Conservation (phyloP, 2,113 vertebrate genomes). For the Dasypus novemcinctus region DNA sequence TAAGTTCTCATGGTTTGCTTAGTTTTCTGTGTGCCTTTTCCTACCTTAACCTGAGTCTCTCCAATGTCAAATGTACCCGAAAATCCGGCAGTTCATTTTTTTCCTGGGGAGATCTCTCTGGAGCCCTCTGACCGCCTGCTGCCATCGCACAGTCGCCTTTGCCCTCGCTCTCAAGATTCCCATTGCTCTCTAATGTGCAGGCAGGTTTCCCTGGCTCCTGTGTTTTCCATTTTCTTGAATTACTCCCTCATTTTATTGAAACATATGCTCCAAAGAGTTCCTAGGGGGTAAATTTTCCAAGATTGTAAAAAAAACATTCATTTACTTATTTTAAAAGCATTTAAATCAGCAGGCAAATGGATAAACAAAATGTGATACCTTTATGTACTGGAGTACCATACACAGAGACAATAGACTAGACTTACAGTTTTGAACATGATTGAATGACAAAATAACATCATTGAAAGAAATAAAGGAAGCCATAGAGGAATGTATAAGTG, state of each 20-base stretch:
- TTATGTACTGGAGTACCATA: neutral
- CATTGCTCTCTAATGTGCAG: neutral
- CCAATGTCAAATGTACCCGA: neutral
- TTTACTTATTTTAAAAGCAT: neutral
- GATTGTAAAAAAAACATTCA: neutral
- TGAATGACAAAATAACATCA: neutral
- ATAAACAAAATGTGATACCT: too few relatives aligned
- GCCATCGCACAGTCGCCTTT: too few relatives aligned
- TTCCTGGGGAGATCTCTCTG: neutral
- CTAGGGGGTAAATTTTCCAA: neutral
- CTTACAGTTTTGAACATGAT: neutral
- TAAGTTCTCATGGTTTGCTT: neutral
- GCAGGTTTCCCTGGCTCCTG: neutral
- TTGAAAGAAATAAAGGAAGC: neutral
- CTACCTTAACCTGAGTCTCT: neutral
- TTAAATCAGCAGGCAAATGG: neutral
- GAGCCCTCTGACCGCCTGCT: neutral
- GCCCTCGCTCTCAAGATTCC: neutral
- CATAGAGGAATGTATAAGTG: neutral
- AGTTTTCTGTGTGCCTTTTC: neutral
- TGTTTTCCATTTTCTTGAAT: neutral
- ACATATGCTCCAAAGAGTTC: neutral
- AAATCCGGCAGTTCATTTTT: neutral
- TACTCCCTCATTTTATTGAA: neutral
- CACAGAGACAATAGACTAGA: neutral